These are phyloP conservation scores for Conus betulinus DNA, from an alignment of 1,140 invertebrate genomes.

Conservation along the genomic window DNA sequence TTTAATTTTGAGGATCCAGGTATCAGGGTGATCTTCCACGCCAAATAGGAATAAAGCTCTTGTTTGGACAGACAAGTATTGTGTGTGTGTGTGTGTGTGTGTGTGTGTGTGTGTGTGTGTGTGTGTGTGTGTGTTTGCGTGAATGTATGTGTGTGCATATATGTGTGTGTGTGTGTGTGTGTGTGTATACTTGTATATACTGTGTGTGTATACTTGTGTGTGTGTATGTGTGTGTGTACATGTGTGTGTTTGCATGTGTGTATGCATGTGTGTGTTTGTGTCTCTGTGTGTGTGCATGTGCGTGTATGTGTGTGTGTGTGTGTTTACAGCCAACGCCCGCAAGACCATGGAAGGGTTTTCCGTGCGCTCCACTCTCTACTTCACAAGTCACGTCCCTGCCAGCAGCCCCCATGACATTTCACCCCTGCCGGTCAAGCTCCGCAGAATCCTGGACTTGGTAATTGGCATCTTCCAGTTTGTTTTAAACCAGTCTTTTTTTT, in stretches of 20 bases:
- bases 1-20: no score
- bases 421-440: slow-evolving; percentile 89
- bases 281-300: no score
- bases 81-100: background rate
- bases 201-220: no score
- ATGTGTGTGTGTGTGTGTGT: background rate
- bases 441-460: slow-evolving; percentile 96
- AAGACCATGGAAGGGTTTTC: slow-evolving; percentile 92
- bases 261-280: background rate
- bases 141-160: background rate
- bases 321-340: slow-evolving; percentile 85
- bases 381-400: slow-evolving; percentile 77
- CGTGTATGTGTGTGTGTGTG: slow-evolving; percentile 30
- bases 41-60: no score
- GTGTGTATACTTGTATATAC: background rate
- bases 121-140: background rate
- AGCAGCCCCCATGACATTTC: slow-evolving; percentile 70
- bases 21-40: no score
- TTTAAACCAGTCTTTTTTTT: no score
- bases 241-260: background rate
- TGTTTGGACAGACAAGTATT: background rate
- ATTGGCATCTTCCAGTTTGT: slow-evolving; percentile 26
- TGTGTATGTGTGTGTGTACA: background rate
- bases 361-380: slow-evolving; percentile 91
- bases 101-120: background rate